These are phyloP conservation scores for Semaprochilodus insignis DNA, from an alignment of 2,797 vertebrate species.

Conservation along the genomic window DNA sequence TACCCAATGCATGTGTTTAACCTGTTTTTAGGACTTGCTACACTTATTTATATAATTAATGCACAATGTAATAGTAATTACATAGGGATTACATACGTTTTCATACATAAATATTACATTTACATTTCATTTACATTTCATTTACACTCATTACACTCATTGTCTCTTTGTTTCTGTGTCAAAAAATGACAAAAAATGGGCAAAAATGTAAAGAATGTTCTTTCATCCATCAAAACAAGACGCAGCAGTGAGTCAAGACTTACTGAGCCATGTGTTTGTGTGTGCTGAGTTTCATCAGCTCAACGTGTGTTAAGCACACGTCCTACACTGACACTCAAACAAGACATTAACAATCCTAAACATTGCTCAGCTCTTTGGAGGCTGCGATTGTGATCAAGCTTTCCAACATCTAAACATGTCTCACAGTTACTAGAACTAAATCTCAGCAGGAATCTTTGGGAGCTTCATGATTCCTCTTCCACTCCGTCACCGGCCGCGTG, in stretches of 20 bases:
- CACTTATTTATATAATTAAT: not conserved
- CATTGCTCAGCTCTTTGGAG: no score
- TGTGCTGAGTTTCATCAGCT: not conserved
- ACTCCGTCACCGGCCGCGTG: constrained; percentile 1
- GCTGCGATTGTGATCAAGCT: not conserved
- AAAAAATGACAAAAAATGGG: not conserved
- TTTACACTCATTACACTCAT: no score
- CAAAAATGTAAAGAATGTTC: not conserved
- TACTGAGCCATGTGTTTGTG: not conserved
- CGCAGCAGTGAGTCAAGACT: not conserved
- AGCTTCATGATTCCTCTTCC: not conserved
- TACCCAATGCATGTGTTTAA: no score
- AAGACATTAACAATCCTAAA: not conserved
- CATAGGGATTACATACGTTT: not conserved
- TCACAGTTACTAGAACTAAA: not conserved
- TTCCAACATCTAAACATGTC: constrained; percentile 59
- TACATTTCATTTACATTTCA: no score
- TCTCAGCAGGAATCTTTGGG: not conserved
- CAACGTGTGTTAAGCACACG: not conserved
- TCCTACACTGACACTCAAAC: not conserved
- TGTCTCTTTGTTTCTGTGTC: not conserved
- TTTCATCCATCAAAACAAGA: not conserved
- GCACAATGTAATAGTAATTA: not conserved
- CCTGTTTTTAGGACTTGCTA: not conserved
- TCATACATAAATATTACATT: no score